Conservation (phyloP, 2,888 invertebrate species). For the Lasioglossum leucozonium region DNA sequence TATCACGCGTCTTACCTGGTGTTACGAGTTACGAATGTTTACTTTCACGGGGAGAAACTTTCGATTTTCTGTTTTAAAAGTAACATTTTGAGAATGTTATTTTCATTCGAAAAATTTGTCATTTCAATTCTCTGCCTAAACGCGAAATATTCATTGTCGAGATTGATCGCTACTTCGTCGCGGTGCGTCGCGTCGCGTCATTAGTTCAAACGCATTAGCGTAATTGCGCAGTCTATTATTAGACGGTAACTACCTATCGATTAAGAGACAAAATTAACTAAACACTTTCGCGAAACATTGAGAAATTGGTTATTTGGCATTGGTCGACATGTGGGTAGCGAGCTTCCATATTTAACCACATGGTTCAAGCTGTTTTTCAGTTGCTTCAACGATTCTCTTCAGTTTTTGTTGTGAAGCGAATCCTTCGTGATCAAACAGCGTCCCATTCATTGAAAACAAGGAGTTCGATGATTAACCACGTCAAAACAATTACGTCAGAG, state of each 20-base stretch:
- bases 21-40: neutral
- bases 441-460: slow-evolving; percentile 1
- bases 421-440: neutral
- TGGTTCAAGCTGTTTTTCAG: neutral
- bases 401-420: neutral
- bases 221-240: neutral
- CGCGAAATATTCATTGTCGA: neutral
- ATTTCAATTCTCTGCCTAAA: neutral
- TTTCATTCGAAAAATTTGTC: neutral
- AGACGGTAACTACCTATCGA: neutral
- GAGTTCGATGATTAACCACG: slow-evolving; percentile 2
- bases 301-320: neutral
- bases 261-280: neutral
- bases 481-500: slow-evolving; percentile 26
- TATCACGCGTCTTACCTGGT: neutral
- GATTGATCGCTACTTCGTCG: neutral
- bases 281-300: neutral
- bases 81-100: neutral
- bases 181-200: neutral
- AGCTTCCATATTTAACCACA: neutral
- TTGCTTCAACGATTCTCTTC: neutral
- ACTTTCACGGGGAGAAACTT: slow-evolving; percentile 22
- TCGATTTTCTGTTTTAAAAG: neutral
- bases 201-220: neutral
- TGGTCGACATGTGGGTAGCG: neutral